Evolutionary conservation across 2,113 vertebrate genomes (phyloP).

Genomic region (Zingel zingel): DNA sequence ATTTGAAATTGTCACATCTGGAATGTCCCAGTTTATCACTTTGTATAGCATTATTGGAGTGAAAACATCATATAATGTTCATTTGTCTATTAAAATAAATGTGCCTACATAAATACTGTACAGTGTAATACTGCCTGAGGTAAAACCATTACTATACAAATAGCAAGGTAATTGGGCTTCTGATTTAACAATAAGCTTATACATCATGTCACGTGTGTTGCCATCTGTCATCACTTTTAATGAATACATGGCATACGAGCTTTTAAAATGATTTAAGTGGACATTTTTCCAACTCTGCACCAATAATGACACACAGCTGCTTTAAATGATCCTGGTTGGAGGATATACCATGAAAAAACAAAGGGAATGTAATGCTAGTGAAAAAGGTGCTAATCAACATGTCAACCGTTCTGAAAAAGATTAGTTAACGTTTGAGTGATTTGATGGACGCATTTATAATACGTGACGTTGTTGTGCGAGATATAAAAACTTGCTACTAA

Average conservation of each 20-base stretch:
- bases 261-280: slow-evolving; percentile 56
- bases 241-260: slow-evolving; percentile 66
- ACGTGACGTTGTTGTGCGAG: background rate
- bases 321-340: background rate
- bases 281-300: slow-evolving; percentile 30
- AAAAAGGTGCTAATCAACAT: slow-evolving; percentile 8
- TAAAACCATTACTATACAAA: slow-evolving; percentile 51
- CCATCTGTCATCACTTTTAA: slow-evolving; percentile 58
- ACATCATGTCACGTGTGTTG: slow-evolving; percentile 33
- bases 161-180: slow-evolving; percentile 59
- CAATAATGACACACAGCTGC: background rate
- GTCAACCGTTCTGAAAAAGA: background rate
- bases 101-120: slow-evolving; percentile 1
- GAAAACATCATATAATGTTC: background rate
- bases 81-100: slow-evolving; percentile 18
- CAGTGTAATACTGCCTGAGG: slow-evolving; percentile 7
- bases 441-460: background rate
- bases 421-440: background rate
- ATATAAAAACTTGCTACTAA: background rate
- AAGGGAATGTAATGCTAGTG: background rate
- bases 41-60: background rate
- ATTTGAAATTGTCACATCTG: slow-evolving; percentile 19
- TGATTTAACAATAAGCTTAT: slow-evolving; percentile 59
- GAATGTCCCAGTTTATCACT: slow-evolving; percentile 1
- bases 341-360: background rate